phyloP scores from a whole-genome alignment of 1,140 invertebrate genomes.

The Babylonia areolata region DNA sequence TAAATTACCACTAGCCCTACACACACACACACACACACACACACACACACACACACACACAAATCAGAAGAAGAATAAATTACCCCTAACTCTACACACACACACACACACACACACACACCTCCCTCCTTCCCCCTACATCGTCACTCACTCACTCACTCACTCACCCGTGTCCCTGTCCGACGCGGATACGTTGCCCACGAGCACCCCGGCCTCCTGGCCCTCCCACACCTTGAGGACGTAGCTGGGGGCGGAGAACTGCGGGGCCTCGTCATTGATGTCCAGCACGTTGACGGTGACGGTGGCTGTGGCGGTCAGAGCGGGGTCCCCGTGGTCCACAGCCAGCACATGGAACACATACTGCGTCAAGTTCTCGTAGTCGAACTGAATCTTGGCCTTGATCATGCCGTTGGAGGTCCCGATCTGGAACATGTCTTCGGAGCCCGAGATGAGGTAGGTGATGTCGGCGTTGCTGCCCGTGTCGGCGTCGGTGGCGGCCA shows the following conservation, averaged over 20 bases:
- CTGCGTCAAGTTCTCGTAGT: slow-evolving; percentile 47
- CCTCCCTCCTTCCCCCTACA: too few relatives aligned
- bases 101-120: slow-evolving; percentile 16
- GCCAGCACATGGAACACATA: slow-evolving; percentile 57
- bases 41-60: slow-evolving; percentile 16
- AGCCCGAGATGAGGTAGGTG: slow-evolving; percentile 45
- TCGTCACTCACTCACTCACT: not conserved
- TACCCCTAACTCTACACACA: too few relatives aligned
- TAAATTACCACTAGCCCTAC: too few relatives aligned
- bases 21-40: slow-evolving; percentile 1
- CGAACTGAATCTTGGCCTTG: slow-evolving; percentile 45
- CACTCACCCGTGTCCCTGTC: slow-evolving; percentile 41
- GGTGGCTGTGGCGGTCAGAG: slow-evolving; percentile 40
- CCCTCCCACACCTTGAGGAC: slow-evolving; percentile 47
- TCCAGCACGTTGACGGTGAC: slow-evolving; percentile 57
- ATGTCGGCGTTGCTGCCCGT: slow-evolving; percentile 51
- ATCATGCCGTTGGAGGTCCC: slow-evolving; percentile 40
- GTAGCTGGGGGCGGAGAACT: slow-evolving; percentile 43
- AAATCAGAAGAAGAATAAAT: too few relatives aligned
- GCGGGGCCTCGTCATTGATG: slow-evolving; percentile 58
- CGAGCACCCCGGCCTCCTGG: slow-evolving; percentile 38
- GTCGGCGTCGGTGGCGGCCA: slow-evolving; percentile 56
- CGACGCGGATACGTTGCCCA: slow-evolving; percentile 44
- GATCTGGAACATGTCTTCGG: slow-evolving; percentile 38
- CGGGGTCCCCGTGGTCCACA: slow-evolving; percentile 53